Percentiles rank a stretch among this genome's conserved stretches.
These are phyloP conservation scores for Engraulis encrasicolus DNA, from an alignment of 2,113 vertebrate genomes.

Conservation along the genomic window DNA sequence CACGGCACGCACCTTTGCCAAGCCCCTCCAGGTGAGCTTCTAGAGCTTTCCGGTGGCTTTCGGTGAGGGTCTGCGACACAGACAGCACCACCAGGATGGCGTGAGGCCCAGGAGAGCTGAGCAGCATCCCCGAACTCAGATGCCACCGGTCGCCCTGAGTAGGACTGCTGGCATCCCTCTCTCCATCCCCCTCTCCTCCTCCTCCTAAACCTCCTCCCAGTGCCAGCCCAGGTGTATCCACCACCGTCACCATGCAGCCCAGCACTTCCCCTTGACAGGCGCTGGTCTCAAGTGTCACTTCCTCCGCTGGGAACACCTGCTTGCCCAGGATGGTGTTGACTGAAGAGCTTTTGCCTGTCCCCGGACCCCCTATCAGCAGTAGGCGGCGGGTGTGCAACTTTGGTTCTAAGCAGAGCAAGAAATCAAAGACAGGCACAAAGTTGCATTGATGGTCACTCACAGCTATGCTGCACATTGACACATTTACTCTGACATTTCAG, in stretches of 20 bases:
- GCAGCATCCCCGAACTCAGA: slow-evolving; percentile 5
- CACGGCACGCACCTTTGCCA: slow-evolving; percentile 54
- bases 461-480: no score
- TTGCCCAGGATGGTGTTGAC: slow-evolving; percentile 71
- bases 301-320: slow-evolving; percentile 61
- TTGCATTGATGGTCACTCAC: no score
- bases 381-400: slow-evolving; percentile 68
- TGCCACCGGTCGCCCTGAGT: background rate
- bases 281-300: slow-evolving; percentile 46
- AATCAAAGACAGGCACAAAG: slow-evolving; percentile 10
- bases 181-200: background rate
- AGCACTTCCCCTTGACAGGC: slow-evolving; percentile 70
- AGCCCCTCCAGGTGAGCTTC: slow-evolving; percentile 69
- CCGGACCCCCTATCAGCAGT: slow-evolving; percentile 65
- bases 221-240: slow-evolving; percentile 66
- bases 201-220: slow-evolving; percentile 16
- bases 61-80: slow-evolving; percentile 67
- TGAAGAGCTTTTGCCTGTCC: slow-evolving; percentile 66
- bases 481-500: no score
- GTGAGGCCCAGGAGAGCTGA: slow-evolving; percentile 74
- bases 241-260: slow-evolving; percentile 66
- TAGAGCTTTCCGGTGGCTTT: slow-evolving; percentile 64
- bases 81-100: slow-evolving; percentile 73
- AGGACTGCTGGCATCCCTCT: background rate
- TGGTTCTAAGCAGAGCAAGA: slow-evolving; percentile 52